Conservation (phyloP, 64 coral and sea anemone genomes). For the Stichodactyla helianthus region DNA sequence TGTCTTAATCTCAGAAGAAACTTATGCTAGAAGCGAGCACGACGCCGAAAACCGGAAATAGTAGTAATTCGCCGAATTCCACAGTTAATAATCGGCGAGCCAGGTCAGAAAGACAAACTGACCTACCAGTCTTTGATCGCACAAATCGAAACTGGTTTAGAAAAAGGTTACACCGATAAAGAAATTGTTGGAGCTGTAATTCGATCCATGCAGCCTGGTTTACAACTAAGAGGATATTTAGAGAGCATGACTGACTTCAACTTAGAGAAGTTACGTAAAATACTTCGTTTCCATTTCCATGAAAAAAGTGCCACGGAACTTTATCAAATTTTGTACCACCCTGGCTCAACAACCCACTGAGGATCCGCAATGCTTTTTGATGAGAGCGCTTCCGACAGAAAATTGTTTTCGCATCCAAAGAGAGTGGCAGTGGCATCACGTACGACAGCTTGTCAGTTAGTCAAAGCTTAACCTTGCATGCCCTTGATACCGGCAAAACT, state of each 20-base stretch:
- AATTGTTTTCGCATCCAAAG: constrained; percentile 63
- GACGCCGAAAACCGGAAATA: too few species aligned
- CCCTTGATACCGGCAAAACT: constrained; percentile 25
- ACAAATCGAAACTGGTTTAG: too few species aligned
- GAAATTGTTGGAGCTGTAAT: too few species aligned
- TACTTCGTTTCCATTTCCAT: constrained; percentile 44
- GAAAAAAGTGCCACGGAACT: constrained; percentile 47
- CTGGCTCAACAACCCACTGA: constrained; percentile 29
- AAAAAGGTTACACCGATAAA: too few species aligned
- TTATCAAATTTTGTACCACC: constrained; percentile 34
- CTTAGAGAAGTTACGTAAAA: constrained; percentile 24
- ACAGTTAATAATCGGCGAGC: too few species aligned
- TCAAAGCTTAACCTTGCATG: constrained; percentile 50
- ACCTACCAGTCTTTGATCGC: too few species aligned
- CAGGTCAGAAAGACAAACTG: too few species aligned
- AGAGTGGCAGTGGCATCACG: constrained; percentile 33
- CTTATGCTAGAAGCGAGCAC: too few species aligned
- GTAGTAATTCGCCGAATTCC: too few species aligned
- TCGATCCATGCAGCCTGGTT: background rate
- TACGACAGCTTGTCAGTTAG: constrained; percentile 43
- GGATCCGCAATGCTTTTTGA: constrained; percentile 43
- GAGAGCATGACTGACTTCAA: constrained; percentile 11
- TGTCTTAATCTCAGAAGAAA: too few species aligned
- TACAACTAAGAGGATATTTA: background rate
- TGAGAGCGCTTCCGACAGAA: constrained; percentile 52